Evolutionary conservation across 37 sponge, comb jelly and placozoan genomes (phyloP).

Genomic region (Cladorhizidae sp.): DNA sequence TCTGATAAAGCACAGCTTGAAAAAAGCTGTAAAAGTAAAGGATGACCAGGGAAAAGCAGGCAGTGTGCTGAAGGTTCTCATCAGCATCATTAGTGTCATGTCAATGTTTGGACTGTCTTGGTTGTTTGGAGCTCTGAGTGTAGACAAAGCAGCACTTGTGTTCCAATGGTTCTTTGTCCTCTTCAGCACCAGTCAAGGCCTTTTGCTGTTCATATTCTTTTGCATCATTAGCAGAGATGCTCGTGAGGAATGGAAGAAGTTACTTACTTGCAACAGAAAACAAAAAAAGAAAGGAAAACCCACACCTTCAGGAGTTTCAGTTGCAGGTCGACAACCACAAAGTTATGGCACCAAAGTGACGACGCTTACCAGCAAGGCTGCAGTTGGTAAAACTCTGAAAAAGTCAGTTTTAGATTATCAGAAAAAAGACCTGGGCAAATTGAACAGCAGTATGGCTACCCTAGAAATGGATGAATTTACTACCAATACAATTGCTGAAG

Average conservation of each 20-base stretch:
- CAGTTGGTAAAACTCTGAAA: neutral
- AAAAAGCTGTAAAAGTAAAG: constrained; percentile 1
- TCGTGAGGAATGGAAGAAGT: constrained; percentile 49
- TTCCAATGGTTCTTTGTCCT: constrained; percentile 63
- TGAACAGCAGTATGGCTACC: neutral
- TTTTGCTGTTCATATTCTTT: constrained; percentile 69
- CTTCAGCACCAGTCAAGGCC: constrained; percentile 44
- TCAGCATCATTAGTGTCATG: constrained; percentile 43
- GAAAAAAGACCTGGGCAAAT: neutral
- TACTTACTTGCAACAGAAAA: constrained; percentile 15
- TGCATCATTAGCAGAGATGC: constrained; percentile 39
- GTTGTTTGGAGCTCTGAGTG: constrained; percentile 60
- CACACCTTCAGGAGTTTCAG: neutral
- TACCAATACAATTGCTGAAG: neutral
- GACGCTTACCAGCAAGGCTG: neutral
- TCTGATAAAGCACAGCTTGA: constrained; percentile 27
- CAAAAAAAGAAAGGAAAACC: neutral
- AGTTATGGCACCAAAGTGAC: neutral
- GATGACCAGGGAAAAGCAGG: neutral
- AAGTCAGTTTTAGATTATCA: neutral
- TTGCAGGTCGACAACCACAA: neutral
- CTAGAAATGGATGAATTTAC: neutral
- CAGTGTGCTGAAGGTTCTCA: constrained; percentile 14
- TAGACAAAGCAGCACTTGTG: constrained; percentile 12
- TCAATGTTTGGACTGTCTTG: constrained; percentile 53